Evolutionary conservation across 2,113 vertebrate species (phyloP).

Genomic region (Bostrychus sinensis): DNA sequence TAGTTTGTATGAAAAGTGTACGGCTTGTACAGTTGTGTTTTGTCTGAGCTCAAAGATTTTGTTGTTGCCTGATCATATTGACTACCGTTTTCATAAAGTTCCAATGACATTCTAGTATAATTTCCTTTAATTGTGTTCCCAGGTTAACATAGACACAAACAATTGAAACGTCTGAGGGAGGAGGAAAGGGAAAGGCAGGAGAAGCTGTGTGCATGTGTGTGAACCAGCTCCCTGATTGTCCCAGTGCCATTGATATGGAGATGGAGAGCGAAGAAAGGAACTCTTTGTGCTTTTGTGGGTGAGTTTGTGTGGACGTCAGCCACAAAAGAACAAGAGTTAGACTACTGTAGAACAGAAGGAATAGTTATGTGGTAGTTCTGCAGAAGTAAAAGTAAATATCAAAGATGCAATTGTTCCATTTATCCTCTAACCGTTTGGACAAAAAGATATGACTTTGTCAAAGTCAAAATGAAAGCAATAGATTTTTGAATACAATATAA

Average conservation of each 20-base stretch:
- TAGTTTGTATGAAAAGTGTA: no score
- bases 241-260: conserved; percentile 61
- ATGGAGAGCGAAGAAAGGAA: conserved; percentile 35
- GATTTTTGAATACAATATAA: not conserved
- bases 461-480: not conserved
- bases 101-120: not conserved
- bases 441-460: not conserved
- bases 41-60: no score
- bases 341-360: conserved; percentile 4
- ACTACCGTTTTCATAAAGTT: not conserved
- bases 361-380: not conserved
- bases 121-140: not conserved
- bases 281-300: conserved; percentile 13
- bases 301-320: conserved; percentile 16
- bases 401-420: not conserved
- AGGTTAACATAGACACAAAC: conserved; percentile 1
- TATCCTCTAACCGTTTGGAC: not conserved
- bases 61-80: not conserved
- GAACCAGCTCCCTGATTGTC: conserved; percentile 44
- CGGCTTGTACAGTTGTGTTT: no score
- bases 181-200: not conserved
- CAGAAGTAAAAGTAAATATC: conserved; percentile 10
- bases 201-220: conserved; percentile 18
- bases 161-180: not conserved
- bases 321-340: conserved; percentile 4